Base-by-base conservation (phyloP, 2,888 invertebrate genomes). In the Agrochola macilenta region DNA sequence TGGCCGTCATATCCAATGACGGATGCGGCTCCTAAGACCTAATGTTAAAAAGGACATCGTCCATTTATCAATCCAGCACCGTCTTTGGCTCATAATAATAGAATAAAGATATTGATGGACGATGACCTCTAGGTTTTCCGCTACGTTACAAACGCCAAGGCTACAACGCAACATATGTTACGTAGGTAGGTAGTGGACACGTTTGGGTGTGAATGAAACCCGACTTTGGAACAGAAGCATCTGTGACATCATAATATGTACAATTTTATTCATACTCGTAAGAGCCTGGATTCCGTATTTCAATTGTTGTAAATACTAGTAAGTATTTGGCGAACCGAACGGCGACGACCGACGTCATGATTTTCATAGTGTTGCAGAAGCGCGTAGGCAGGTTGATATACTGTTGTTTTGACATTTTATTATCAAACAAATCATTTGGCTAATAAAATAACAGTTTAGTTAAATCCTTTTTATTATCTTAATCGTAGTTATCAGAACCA, bases 401-500 rank as follows among this genome's bases (percentile, higher is more conserved):
- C 23, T 57, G 17, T 52, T 43, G 52, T 60, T 71, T 77, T 35
- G 26, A 49, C 8, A 35, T 69, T 74, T 58, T n/a, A 71, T 23
- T 52, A 58, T 65, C 49, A 66, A 71, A 78, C 23, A 68, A 35
- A 61, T 35, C 11, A 68, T 63, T 39, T 30, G 12, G 11, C 35
- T 39, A 86, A 82, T 64, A 77, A 83, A 81, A 83, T 69, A 70
- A 61, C 57, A 0, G 20, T 76, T 69, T 81, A 77, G 82, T 83
- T 79, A 87, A 82, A 79, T 83, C 82, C 80, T 89, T 89, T 90
- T 89, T 90, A 90, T 89, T 91, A 84, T 87, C 89, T 89, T 91
- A 88, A 87, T 87, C 57, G 68, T 87, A 90, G 86, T 82, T 89
- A 89, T 89, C 87, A 84, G 82, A 90, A 90, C 91, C 90, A 92